Conservation (phyloP, 2,797 vertebrate species). For the Hipposideros larvatus region DNA sequence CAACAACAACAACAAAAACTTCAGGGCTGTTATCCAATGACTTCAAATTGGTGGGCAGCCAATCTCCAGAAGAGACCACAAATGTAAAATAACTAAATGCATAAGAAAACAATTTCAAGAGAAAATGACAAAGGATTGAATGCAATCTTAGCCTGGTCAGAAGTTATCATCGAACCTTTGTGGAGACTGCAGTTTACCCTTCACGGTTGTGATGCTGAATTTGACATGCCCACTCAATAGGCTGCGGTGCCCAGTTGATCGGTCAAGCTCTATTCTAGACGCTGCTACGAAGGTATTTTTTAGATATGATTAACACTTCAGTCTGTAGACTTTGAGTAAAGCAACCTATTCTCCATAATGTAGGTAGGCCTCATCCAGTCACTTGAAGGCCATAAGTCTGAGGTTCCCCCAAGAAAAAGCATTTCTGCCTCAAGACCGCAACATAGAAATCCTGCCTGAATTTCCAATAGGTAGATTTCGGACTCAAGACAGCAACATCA, state of each 20-base stretch:
- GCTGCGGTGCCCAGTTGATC: too few relatives aligned
- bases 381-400: background rate
- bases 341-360: background rate
- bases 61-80: background rate
- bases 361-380: background rate
- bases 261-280: background rate
- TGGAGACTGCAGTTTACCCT: background rate
- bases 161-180: background rate
- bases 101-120: background rate
- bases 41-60: background rate
- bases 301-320: background rate
- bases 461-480: background rate
- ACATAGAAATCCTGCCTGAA: background rate
- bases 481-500: background rate
- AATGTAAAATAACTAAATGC: background rate
- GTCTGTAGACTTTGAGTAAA: background rate
- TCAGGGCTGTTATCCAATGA: background rate
- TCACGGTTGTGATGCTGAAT: background rate
- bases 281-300: background rate
- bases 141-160: too few relatives aligned
- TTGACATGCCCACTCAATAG: background rate
- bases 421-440: background rate
- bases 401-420: background rate
- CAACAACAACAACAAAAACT: background rate
- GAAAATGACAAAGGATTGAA: background rate